These are phyloP conservation scores for Orchestia grillus DNA, from an alignment of 1,140 invertebrate genomes.

Conservation along the genomic window DNA sequence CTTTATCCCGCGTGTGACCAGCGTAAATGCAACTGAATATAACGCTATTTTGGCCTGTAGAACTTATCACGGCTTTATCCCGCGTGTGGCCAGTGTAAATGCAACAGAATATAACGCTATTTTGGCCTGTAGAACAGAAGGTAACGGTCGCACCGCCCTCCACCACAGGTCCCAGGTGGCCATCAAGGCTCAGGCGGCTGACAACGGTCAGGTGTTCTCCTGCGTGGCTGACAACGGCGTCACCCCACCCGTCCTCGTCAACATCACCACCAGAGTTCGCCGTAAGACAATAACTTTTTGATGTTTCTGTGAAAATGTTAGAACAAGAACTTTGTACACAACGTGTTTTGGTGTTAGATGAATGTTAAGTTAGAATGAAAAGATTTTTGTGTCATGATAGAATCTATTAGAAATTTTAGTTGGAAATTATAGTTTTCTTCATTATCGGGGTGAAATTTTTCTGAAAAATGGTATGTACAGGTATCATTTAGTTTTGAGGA, in stretches of 20 bases:
- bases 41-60: too few relatives aligned
- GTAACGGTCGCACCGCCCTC: background rate
- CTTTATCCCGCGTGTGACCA: too few relatives aligned
- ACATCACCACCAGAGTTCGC: conserved; percentile 40
- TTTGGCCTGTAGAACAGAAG: background rate
- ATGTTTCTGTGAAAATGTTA: too few relatives aligned
- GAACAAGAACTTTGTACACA: background rate
- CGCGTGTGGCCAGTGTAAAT: too few relatives aligned
- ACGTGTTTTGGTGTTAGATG: background rate
- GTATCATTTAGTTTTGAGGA: too few relatives aligned
- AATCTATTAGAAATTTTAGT: background rate
- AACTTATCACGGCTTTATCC: too few relatives aligned
- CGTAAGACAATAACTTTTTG: background rate
- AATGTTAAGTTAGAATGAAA: background rate
- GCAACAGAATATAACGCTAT: too few relatives aligned
- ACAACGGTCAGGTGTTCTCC: conserved; percentile 42
- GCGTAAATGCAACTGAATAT: too few relatives aligned
- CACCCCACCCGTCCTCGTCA: conserved; percentile 13
- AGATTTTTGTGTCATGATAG: background rate
- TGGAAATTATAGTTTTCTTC: background rate
- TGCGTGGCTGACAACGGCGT: conserved; percentile 32
- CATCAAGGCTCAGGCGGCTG: background rate
- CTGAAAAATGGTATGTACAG: too few relatives aligned
- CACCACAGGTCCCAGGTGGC: background rate
- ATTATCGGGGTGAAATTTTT: too few relatives aligned